Evolutionary conservation across 92 coral and sea anemone genomes (phyloP).

Genomic region (Porites evermanni): DNA sequence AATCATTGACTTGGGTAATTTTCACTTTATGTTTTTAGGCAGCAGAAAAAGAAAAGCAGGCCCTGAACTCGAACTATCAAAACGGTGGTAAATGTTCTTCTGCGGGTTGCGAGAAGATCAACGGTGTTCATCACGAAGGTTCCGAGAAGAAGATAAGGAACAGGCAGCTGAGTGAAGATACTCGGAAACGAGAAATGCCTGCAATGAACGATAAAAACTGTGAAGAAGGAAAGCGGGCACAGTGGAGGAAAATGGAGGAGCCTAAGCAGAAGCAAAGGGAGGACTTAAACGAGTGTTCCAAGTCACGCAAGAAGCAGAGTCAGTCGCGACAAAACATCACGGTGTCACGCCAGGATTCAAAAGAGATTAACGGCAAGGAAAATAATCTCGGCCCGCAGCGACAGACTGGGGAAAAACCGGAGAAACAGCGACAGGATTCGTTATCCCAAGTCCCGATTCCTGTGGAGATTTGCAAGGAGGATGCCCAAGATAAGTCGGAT

Average conservation of each 20-base stretch:
- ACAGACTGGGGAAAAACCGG: constrained; percentile 46
- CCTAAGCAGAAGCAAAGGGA: constrained; percentile 37
- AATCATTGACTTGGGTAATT: too few species aligned
- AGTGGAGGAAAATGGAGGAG: constrained; percentile 14
- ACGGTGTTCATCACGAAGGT: constrained; percentile 14
- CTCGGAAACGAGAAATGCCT: constrained; percentile 3
- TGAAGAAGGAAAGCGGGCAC: constrained; percentile 25
- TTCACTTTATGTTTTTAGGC: constrained; percentile 5
- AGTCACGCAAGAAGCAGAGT: constrained; percentile 46
- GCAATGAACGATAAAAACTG: constrained; percentile 3
- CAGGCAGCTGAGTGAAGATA: constrained; percentile 14
- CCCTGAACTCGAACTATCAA: not conserved
- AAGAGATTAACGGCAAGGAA: constrained; percentile 47
- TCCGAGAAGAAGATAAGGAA: not conserved
- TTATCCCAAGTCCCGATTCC: constrained; percentile 26
- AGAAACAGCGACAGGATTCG: constrained; percentile 40
- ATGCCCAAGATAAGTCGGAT: constrained; percentile 26
- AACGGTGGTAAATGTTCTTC: not conserved
- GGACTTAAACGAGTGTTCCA: constrained; percentile 24
- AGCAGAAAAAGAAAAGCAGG: constrained; percentile 44
- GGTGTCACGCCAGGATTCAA: constrained; percentile 29
- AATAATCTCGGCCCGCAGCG: constrained; percentile 29
- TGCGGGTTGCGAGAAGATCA: constrained; percentile 18
- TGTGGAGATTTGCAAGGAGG: constrained; percentile 2
- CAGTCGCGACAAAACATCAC: constrained; percentile 19